These are phyloP conservation scores for Agrotis puta DNA, from an alignment of 2,888 invertebrate species.

Conservation along the genomic window DNA sequence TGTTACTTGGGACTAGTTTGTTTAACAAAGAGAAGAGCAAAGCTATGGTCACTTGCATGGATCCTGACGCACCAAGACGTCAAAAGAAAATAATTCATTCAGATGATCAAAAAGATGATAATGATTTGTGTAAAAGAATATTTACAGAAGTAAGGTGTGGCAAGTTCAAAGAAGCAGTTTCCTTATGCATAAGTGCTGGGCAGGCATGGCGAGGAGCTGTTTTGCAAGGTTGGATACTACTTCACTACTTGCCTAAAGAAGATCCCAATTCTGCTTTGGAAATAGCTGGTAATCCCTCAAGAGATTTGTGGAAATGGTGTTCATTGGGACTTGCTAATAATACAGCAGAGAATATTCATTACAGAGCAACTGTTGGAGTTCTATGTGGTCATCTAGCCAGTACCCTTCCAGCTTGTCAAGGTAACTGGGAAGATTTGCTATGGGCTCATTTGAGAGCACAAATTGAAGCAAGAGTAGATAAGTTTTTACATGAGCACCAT, in stretches of 20 bases:
- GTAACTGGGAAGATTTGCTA: conserved; percentile 97
- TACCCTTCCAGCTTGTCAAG: conserved; percentile 93
- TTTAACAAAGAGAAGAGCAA: conserved; percentile 87
- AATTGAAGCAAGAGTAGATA: conserved; percentile 96
- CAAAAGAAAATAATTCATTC: conserved; percentile 95
- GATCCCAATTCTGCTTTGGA: conserved; percentile 86
- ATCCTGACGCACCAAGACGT: conserved; percentile 97
- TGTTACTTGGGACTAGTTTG: conserved; percentile 89
- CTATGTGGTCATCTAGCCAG: conserved; percentile 96
- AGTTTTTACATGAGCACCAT: conserved; percentile 87
- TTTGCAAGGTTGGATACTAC: conserved; percentile 97
- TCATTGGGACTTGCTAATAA: conserved; percentile 92
- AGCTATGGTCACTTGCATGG: conserved; percentile 92
- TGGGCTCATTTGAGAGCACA: conserved; percentile 97
- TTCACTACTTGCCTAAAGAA: conserved; percentile 96
- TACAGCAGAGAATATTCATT: conserved; percentile 90
- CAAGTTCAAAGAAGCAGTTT: conserved; percentile 95
- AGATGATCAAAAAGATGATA: conserved; percentile 95
- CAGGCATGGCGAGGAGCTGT: conserved; percentile 98
- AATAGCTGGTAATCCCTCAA: conserved; percentile 95
- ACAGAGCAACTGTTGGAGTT: conserved; percentile 93
- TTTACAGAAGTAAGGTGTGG: conserved; percentile 96
- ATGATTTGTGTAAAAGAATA: conserved; percentile 90
- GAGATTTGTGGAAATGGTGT: conserved; percentile 95
- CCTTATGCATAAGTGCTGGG: conserved; percentile 95